Conservation (phyloP, 2,797 vertebrate genomes). For the Notoglanidium macrostoma region DNA sequence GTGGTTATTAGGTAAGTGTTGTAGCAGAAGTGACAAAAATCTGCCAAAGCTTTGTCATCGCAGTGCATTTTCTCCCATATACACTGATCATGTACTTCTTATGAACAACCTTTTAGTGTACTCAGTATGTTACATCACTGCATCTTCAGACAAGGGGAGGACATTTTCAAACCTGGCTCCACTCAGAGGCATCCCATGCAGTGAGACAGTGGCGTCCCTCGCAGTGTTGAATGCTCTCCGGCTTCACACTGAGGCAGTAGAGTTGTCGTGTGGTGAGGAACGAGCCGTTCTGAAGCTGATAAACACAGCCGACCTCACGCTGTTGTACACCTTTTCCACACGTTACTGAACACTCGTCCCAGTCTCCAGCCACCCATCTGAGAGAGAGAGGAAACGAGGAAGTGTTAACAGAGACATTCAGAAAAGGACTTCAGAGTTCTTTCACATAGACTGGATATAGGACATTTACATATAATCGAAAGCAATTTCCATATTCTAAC, state of each 20-base stretch:
- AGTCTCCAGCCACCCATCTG: slow-evolving; percentile 90
- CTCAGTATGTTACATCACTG: background rate
- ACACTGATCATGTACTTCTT: background rate
- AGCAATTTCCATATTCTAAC: background rate
- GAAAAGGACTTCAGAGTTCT: background rate
- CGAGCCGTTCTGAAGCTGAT: slow-evolving; percentile 89
- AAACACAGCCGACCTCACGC: slow-evolving; percentile 86
- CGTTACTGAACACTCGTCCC: slow-evolving; percentile 87
- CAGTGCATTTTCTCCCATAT: background rate
- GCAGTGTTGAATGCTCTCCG: slow-evolving; percentile 81
- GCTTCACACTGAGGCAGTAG: slow-evolving; percentile 85
- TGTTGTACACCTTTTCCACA: slow-evolving; percentile 88
- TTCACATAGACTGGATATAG: background rate
- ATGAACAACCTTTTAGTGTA: background rate
- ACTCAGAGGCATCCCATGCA: slow-evolving; percentile 93
- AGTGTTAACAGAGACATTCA: background rate
- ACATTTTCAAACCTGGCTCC: slow-evolving; percentile 83
- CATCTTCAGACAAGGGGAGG: background rate
- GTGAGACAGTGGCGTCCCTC: slow-evolving; percentile 88
- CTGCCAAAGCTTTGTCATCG: background rate
- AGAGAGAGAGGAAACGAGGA: slow-evolving; percentile 20
- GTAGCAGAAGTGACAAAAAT: background rate
- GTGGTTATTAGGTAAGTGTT: background rate
- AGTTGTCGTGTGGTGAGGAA: slow-evolving; percentile 82
- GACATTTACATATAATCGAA: background rate